A percentile compares a stretch with the other conserved stretches of the same genome.
These are phyloP conservation scores for Drosophila simulans DNA, from an alignment of 1,140 invertebrate genomes.

Conservation along the genomic window DNA sequence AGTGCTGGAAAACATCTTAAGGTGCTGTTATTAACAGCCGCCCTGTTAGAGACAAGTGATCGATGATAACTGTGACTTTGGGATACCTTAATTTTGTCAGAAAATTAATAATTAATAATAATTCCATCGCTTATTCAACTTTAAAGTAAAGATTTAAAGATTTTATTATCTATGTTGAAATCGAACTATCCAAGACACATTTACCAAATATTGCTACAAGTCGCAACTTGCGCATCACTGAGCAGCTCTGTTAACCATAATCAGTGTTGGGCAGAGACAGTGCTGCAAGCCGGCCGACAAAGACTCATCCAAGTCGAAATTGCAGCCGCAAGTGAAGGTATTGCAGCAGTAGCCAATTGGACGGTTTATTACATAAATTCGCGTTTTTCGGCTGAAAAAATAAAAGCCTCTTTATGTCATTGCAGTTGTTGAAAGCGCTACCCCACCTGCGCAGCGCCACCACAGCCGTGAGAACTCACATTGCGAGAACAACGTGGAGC, in stretches of 20 bases:
- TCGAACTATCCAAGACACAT: neutral
- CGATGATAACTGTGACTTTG: neutral
- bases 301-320: slow-evolving; percentile 17
- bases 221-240: neutral
- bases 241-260: neutral
- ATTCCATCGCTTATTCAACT: too few species aligned
- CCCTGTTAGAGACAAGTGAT: neutral
- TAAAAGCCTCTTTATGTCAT: slow-evolving; percentile 61
- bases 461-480: slow-evolving; percentile 18
- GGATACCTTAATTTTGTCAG: too few species aligned
- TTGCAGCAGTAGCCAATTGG: slow-evolving; percentile 32
- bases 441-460: slow-evolving; percentile 44
- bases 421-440: slow-evolving; percentile 70
- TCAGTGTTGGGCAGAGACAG: slow-evolving; percentile 23
- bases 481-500: slow-evolving; percentile 56
- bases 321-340: slow-evolving; percentile 63
- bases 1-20: neutral
- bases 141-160: too few species aligned
- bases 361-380: slow-evolving; percentile 72
- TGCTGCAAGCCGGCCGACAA: slow-evolving; percentile 8
- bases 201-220: neutral
- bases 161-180: too few species aligned
- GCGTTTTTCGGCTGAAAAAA: slow-evolving; percentile 10
- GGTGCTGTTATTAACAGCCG: too few species aligned
- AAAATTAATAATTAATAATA: too few species aligned